Conservation (phyloP, 2,113 vertebrate genomes). For the Chaetodon auriga region DNA sequence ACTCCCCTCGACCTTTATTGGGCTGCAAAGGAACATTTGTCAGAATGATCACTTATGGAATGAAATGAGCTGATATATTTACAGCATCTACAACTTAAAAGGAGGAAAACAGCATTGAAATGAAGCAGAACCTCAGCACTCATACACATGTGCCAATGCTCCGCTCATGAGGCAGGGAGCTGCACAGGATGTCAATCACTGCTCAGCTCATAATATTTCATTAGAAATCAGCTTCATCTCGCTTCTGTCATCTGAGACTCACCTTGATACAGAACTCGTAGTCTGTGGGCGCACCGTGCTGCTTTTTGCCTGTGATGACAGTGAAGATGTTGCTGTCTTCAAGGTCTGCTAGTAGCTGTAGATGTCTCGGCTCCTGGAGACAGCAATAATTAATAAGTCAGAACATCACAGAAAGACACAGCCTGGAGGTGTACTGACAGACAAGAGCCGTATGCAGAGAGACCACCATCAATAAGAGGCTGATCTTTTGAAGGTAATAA, state of each 20-base stretch:
- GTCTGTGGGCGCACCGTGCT: slow-evolving; percentile 93
- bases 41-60: slow-evolving; percentile 3
- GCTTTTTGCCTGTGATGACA: slow-evolving; percentile 90
- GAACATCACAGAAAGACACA: slow-evolving; percentile 41
- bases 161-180: background rate
- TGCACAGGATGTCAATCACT: slow-evolving; percentile 23
- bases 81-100: background rate
- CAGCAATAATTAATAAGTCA: slow-evolving; percentile 66
- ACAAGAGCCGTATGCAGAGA: background rate
- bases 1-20: slow-evolving; percentile 90
- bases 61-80: background rate
- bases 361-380: slow-evolving; percentile 94
- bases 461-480: slow-evolving; percentile 19
- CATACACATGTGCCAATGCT: background rate
- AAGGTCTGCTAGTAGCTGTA: slow-evolving; percentile 94
- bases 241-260: slow-evolving; percentile 48
- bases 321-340: slow-evolving; percentile 95
- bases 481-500: slow-evolving; percentile 33
- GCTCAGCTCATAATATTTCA: slow-evolving; percentile 25
- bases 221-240: slow-evolving; percentile 34
- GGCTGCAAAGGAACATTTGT: slow-evolving; percentile 83
- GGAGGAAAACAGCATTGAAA: background rate
- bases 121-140: background rate
- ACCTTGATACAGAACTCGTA: slow-evolving; percentile 97
- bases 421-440: slow-evolving; percentile 43